Evolutionary conservation across 2,888 invertebrate genomes (phyloP), one percentile per base, ranked within the genome.

Genomic region (Synanthedon andrenaeformis): DNA sequence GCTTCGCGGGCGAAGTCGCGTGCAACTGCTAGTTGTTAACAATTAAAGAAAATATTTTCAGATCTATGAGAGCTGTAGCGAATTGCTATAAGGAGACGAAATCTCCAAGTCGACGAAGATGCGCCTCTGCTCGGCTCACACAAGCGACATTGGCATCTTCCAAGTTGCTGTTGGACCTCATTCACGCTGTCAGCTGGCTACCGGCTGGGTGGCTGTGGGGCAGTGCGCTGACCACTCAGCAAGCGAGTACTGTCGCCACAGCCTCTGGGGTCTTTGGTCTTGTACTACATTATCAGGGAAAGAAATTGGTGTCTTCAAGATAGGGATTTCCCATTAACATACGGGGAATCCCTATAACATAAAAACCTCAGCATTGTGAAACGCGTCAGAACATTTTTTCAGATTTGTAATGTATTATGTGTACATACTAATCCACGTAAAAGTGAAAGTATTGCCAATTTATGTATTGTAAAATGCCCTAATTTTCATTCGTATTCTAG

Each of bases 181-280:
- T 92, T 0, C 95, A 95, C 75, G 94, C 95, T 0, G 90, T 95
- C 3, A 94, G 92, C 79, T 95, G 94, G 75, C 76, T 96, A 57
- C 96, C 96, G 0, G 77, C 82, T 12, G 95, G 95, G 49, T 91
- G 91, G 75, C 80, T 96, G 51, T 96, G 96, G 96, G 93, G 95
- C 17, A 91, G 92, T 1, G 90, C 89, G 64, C 76, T 96, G 17
- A 62, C 59, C 13, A 65, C 72, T 0, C 62, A 67, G 23, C 72
- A 72, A 4, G 74, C 75, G 0, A 74, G 82, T 19, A 74, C 63
- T 0, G 60, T 77, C 1, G 86, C 83, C 11, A 78, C 79, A 0
- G 61, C 67, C 0, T 75, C 85, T 0, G 86, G 79, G 2, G 63
- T 76, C 0, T 54, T 85, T 3, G 81, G 76, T 0, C 63, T 86